Evolutionary conservation across 2,797 vertebrate genomes (phyloP).

Genomic region (Huso huso): DNA sequence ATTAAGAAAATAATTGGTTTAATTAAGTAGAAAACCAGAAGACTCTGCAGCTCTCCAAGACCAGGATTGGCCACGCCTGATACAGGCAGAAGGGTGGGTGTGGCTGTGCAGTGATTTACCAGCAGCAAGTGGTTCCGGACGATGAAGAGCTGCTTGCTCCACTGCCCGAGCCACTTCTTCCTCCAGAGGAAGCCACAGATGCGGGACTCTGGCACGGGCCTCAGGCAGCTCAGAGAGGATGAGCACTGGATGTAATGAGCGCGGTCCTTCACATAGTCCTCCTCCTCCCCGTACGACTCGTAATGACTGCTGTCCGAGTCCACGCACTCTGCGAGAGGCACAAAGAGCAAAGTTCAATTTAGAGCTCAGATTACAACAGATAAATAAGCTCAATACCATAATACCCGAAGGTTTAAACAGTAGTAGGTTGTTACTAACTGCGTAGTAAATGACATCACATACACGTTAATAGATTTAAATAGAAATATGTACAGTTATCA

Average conservation of each 20-base stretch:
- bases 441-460: no score
- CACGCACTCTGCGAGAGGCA: conserved; percentile 37
- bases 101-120: conserved; percentile 37
- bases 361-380: no score
- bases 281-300: conserved; percentile 61
- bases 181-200: conserved; percentile 76
- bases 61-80: not conserved
- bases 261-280: conserved; percentile 51
- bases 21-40: no score
- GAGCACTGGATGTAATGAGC: conserved; percentile 63
- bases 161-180: conserved; percentile 71
- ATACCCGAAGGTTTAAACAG: no score
- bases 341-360: not conserved
- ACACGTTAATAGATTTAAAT: no score
- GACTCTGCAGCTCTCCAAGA: no score
- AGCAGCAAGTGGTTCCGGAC: conserved; percentile 53
- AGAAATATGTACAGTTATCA: no score
- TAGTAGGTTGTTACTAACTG: no score
- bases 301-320: conserved; percentile 75
- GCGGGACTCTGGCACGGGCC: conserved; percentile 54
- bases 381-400: no score
- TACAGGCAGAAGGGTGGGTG: not conserved
- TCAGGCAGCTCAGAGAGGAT: conserved; percentile 45
- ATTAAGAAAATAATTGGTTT: no score
- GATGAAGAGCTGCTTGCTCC: conserved; percentile 74